Conservation (phyloP, 2,113 vertebrate species). For the Callaeas wilsoni region DNA sequence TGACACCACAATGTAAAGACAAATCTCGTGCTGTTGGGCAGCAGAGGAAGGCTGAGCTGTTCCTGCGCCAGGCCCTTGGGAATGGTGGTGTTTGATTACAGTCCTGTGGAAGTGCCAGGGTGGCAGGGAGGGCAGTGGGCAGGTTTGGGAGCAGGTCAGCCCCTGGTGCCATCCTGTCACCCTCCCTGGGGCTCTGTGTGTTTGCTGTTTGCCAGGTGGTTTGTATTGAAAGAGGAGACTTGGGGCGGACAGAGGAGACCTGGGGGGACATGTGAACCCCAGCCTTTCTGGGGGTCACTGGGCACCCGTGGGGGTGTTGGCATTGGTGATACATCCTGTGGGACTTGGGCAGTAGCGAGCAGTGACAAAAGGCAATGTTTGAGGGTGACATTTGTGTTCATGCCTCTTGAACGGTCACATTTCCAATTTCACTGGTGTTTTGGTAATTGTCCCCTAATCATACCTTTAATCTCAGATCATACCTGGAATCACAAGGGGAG, state of each 20-base stretch:
- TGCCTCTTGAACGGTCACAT: fast-evolving
- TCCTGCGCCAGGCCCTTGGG: not conserved
- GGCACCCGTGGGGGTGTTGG: not conserved
- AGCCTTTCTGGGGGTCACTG: not conserved
- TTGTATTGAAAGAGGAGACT: not conserved
- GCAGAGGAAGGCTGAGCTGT: not conserved
- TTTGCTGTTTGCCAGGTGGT: not conserved
- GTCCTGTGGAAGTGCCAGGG: not conserved
- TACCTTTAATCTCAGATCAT: not conserved
- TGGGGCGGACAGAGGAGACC: not conserved
- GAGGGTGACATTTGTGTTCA: not conserved
- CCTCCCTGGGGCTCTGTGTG: fast-evolving
- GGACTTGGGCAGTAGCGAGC: fast-evolving
- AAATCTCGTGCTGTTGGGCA: not conserved
- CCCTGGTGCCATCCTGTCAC: not conserved
- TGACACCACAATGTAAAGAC: not conserved
- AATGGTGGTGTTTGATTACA: not conserved
- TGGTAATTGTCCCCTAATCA: not conserved
- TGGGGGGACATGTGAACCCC: no score
- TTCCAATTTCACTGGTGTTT: not conserved
- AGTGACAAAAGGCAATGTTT: not conserved
- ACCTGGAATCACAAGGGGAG: not conserved
- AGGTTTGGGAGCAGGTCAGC: not conserved
- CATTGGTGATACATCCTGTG: fast-evolving
- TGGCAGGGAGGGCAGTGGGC: not conserved